phyloP scores from a whole-genome alignment of 2,113 vertebrate genomes.

The Sinosuthora webbiana region DNA sequence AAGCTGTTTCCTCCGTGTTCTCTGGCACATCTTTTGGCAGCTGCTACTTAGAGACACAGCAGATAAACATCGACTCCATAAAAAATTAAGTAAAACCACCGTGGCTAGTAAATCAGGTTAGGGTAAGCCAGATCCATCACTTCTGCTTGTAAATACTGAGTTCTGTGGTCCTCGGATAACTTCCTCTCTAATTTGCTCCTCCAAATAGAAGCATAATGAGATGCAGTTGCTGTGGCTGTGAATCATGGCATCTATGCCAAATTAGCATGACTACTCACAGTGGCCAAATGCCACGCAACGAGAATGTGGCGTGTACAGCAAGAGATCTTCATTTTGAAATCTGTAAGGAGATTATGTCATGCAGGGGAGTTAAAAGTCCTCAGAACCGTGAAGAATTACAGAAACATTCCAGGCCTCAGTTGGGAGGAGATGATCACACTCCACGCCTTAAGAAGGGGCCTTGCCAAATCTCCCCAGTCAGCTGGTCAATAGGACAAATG shows the following conservation, averaged over 20 bases:
- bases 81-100: background rate
- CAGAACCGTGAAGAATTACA: background rate
- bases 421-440: background rate
- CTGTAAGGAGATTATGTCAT: conserved; percentile 16
- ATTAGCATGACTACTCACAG: conserved; percentile 1
- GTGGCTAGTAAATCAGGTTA: background rate
- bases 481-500: background rate
- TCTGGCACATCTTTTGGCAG: conserved; percentile 32
- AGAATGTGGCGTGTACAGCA: background rate
- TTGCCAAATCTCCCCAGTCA: background rate
- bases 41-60: background rate
- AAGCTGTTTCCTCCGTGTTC: background rate
- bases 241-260: conserved; percentile 7
- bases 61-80: background rate
- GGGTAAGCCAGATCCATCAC: background rate
- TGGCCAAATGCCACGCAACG: background rate
- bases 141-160: background rate
- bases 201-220: background rate
- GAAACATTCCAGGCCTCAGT: background rate
- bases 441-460: background rate
- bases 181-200: background rate
- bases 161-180: background rate
- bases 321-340: background rate
- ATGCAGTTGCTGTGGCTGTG: conserved; percentile 49
- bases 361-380: conserved; percentile 47